These are phyloP conservation scores for Pontoporia blainvillei DNA, from an alignment of 2,113 vertebrate species.

Conservation along the genomic window DNA sequence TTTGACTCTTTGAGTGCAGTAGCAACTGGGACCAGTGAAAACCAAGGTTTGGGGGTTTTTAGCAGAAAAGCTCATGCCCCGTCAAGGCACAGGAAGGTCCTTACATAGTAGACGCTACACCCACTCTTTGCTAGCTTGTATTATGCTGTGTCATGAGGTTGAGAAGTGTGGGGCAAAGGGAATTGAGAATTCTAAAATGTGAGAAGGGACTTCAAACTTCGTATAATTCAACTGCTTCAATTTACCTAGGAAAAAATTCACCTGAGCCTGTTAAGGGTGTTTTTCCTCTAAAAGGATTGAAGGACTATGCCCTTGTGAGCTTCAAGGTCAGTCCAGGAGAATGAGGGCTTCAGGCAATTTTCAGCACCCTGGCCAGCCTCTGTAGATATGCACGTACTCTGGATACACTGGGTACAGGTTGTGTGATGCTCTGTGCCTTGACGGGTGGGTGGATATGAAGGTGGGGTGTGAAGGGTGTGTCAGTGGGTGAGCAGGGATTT, in stretches of 20 bases:
- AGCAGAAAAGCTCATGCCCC: background rate
- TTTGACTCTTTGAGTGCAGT: background rate
- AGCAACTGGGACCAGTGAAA: background rate
- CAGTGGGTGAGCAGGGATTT: background rate
- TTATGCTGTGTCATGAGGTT: background rate
- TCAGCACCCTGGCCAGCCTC: rapidly evolving
- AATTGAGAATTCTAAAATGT: background rate
- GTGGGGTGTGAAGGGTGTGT: background rate
- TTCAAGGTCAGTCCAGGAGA: background rate
- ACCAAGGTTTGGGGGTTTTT: background rate
- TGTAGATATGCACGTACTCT: rapidly evolving
- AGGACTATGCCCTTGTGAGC: background rate
- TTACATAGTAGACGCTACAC: rapidly evolving
- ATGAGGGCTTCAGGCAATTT: background rate
- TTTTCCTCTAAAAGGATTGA: background rate
- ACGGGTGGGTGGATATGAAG: background rate
- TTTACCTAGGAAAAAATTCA: background rate
- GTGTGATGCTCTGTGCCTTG: background rate
- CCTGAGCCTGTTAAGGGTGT: background rate
- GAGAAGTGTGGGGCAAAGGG: background rate
- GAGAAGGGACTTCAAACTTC: background rate
- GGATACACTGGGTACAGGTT: rapidly evolving
- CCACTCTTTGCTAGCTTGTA: background rate
- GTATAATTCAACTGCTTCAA: background rate
- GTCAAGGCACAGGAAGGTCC: background rate